These are phyloP conservation scores for Drosophila azteca DNA, from an alignment of 1,140 invertebrate genomes.

Conservation along the genomic window DNA sequence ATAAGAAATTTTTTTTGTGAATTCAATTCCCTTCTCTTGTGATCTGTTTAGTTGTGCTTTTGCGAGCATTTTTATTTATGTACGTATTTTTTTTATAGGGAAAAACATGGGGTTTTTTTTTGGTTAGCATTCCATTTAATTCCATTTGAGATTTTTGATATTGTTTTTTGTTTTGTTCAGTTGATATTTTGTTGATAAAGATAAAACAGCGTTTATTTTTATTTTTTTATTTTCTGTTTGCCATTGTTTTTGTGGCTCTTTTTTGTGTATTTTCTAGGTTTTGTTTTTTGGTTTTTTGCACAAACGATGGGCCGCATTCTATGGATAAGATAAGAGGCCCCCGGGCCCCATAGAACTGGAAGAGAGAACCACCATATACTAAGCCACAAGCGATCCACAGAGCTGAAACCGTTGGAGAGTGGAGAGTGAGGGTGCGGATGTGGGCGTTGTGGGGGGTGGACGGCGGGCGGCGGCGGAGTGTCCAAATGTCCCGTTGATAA, in stretches of 20 bases:
- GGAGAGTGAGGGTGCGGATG: neutral
- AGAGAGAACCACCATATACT: too few species aligned
- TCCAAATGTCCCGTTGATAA: constrained; percentile 45
- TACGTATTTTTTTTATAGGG: neutral
- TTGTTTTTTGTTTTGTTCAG: constrained; percentile 1
- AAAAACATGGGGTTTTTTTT: constrained; percentile 2
- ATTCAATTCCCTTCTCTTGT: constrained; percentile 2
- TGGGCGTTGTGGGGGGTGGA: neutral
- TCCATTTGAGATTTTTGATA: neutral
- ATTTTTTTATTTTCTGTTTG: constrained; percentile 9
- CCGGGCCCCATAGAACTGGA: constrained; percentile 22
- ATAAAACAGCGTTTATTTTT: constrained; percentile 27
- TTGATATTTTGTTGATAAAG: constrained; percentile 13
- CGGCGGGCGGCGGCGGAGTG: neutral
- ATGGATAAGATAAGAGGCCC: constrained; percentile 41
- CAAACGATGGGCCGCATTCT: constrained; percentile 5
- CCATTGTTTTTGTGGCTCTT: neutral
- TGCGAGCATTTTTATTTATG: neutral
- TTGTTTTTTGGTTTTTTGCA: constrained; percentile 19
- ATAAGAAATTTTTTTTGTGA: constrained; percentile 22
- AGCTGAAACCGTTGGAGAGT: constrained; percentile 14
- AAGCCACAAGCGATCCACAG: neutral
- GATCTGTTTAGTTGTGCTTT: constrained; percentile 12
- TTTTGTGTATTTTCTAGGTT: too few species aligned
- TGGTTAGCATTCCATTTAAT: neutral